Evolutionary conservation across 2,797 vertebrate genomes (phyloP).

Genomic region (Amblyraja radiata): DNA sequence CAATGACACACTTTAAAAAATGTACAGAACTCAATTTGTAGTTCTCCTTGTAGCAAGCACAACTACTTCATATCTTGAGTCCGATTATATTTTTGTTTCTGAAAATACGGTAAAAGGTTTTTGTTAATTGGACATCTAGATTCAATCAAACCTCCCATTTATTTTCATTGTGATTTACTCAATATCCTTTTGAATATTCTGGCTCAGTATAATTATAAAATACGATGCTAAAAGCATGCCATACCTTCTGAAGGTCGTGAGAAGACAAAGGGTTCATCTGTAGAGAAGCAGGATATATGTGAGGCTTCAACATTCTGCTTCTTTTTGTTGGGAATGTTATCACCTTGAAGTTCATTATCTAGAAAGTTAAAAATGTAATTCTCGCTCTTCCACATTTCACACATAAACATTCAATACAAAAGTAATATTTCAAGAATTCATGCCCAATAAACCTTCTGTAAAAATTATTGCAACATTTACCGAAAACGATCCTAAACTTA

Average conservation of each 20-base stretch:
- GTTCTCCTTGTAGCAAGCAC: neutral
- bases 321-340: neutral
- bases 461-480: neutral
- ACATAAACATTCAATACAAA: neutral
- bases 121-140: constrained; percentile 22
- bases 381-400: neutral
- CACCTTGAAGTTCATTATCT: neutral
- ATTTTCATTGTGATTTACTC: neutral
- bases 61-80: neutral
- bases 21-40: constrained; percentile 26
- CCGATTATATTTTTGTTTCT: neutral
- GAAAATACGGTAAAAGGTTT: neutral
- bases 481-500: neutral
- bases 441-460: neutral
- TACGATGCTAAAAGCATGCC: constrained; percentile 17
- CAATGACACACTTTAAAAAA: neutral
- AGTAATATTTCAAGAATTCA: neutral
- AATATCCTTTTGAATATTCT: neutral
- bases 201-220: constrained; percentile 1
- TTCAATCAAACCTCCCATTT: constrained; percentile 20
- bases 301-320: neutral
- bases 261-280: constrained; percentile 2
- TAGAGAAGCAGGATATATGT: neutral
- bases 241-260: neutral
- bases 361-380: neutral